Evolutionary conservation across 2,113 vertebrate species (phyloP), one percentile per base, ranked within the genome.

Genomic region (Arothron firmamentum): DNA sequence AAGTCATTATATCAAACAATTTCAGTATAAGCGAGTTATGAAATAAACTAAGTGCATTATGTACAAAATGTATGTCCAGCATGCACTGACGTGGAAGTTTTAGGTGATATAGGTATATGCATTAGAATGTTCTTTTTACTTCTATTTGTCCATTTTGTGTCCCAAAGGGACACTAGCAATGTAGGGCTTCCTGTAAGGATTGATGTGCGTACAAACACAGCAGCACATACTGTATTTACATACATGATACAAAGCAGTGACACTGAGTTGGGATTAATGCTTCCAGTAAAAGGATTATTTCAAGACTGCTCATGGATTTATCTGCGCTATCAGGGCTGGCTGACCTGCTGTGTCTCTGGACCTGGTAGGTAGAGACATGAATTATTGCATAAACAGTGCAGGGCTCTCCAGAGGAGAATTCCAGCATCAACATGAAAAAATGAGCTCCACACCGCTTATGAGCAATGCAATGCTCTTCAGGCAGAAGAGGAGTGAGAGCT

Each of bases 401-500:
- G 10, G 2, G 1, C 51, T 48, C 52, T 19, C 10, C 18, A 45
- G 43, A 62, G 28, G 66, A 46, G 64, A 67, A 72, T 71, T 6
- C 6, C 3, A 31, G 28, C 17, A 3, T 8, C 10, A 21, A 51
- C 79, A 72, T 65, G 79, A 67, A 6, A 65, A 60, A 69, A 62
- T n/a, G n/a, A 0, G 79, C 67, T 4, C 56, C 13, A 12, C 23
- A 59, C 65, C 47, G 61, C 59, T 66, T 43, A 59, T 65, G 28
- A 41, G 54, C 34, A 67, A 72, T 57, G 25, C 17, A 1, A 67
- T 47, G 65, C 72, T 74, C 13, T 56, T 45, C 16, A 17, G 38
- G 43, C 45, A 14, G 60, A 52, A 59, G 60, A 72, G 64, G 46
- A 72, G 43, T 16, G 21, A 60, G 41, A 61, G 62, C 59, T 59